Base-by-base conservation (phyloP, 1,140 invertebrate genomes). In the Drosophila willistoni region DNA sequence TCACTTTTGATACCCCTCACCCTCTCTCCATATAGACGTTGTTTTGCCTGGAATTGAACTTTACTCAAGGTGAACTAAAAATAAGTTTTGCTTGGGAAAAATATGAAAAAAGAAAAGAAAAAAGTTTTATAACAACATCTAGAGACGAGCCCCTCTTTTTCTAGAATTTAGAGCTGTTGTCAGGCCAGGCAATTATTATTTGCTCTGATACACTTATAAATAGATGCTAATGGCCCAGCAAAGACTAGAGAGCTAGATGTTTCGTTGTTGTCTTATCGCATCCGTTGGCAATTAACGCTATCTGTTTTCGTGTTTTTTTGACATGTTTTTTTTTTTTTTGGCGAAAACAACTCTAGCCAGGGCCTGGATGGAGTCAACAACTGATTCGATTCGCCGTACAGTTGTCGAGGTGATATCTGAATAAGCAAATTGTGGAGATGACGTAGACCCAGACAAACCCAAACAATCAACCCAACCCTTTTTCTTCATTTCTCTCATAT, bases 221-320 rank as follows among this genome's bases (percentile, higher is more conserved):
- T 70, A 82, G 64, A 69, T 68, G 67, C 73, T 73, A 84, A 81
- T 77, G 67, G 67, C 72, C 47, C 55, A 65, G 62, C 72, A 12
- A 36, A 36, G 12, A 13, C 36, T 39, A 39, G 36, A 55, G 41
- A 56, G 44, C 56, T 66, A 54, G 17, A 51, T 51, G 68, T 81
- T 79, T 72, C 36, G 71, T 76, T 57, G 17, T 65, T 62, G 44
- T 17, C 83, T 86, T 86, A 86, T 86, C 82, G 70, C 83, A 87
- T 86, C 83, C 82, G 82, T 47, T 73, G 75, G 71, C 79, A 87
- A 86, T 86, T 87, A 86, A 64, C 83, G 79, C 75, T 86, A 86
- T 85, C 82, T 87, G 76, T 81, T 62, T 72, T 64, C 33, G 36
- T 64, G 69, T 78, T 42, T 22, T 62, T 62, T 41, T 62, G 44